Conservation (phyloP, 2,797 vertebrate genomes). For the Galaxias olidus region DNA sequence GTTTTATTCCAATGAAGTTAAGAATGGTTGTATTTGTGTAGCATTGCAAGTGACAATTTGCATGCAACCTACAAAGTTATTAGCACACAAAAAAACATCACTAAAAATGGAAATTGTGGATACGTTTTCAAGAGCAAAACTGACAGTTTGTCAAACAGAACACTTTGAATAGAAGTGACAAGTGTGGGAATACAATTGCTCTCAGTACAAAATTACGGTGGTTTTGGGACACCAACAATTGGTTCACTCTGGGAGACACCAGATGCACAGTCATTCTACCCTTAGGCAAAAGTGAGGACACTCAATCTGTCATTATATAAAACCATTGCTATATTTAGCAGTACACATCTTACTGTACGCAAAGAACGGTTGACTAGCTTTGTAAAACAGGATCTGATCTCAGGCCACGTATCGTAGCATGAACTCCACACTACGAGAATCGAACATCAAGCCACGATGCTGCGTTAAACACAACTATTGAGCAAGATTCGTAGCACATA, state of each 20-base stretch:
- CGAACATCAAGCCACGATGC: too few species aligned
- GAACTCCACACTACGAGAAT: too few species aligned
- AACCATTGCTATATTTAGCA: slow-evolving; percentile 62
- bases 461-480: too few species aligned
- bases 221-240: slow-evolving; percentile 49
- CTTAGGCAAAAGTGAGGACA: slow-evolving; percentile 54
- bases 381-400: slow-evolving; percentile 43
- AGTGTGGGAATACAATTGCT: too few species aligned
- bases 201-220: slow-evolving; percentile 41
- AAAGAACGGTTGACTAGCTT: slow-evolving; percentile 46
- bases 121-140: too few species aligned
- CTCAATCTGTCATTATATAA: slow-evolving; percentile 70
- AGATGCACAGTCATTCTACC: slow-evolving; percentile 56
- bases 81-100: too few species aligned
- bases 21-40: too few species aligned
- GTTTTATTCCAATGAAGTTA: too few species aligned
- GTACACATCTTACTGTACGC: slow-evolving; percentile 57
- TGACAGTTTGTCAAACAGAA: slow-evolving; percentile 34
- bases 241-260: slow-evolving; percentile 61
- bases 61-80: too few species aligned
- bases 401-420: slow-evolving; percentile 15
- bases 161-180: slow-evolving; percentile 51
- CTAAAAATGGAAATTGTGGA: too few species aligned
- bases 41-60: too few species aligned
- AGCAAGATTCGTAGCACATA: too few species aligned